Evolutionary conservation across 2,113 vertebrate genomes (phyloP), one percentile per base, ranked within the genome.

Genomic region (Struthio camelus): DNA sequence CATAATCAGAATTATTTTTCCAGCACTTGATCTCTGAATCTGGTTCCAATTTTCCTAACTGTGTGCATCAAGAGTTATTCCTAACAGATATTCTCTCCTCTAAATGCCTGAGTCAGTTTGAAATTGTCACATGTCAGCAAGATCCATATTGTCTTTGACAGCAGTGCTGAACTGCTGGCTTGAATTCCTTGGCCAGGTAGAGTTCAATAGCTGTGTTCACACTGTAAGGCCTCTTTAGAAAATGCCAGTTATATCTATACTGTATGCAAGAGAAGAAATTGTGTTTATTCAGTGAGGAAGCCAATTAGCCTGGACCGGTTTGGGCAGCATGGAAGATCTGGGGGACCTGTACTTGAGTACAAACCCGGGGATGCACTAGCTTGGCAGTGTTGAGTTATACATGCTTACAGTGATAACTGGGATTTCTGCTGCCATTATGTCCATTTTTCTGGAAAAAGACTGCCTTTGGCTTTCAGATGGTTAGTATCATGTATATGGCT

Each of bases 31-130:
- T 78, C 64, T 65, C 64, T 44, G 59, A 66, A 42, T 61, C 82
- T 93, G 94, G 34, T 88, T 95, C 75, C 46, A 62, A 12, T 95
- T 94, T 80, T 83, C 50, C 76, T 84, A 67, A 70, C 82, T 50
- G 34, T 10, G 40, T 92, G 72, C 66, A 70, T 70, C 17, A 30
- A 76, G 59, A 18, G 5, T 80, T 95, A 73, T 66, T 93, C 50
- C 76, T 6, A 10, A 78, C 44, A 80, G 77, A 78, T 66, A 84
- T 28, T 66, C 50, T 70, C 19, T 53, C 28, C 42, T 53, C 62
- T 65, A 11, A 27, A 44, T 5, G 54, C 4, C n/a, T 62, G 38
- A 25, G 65, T 67, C 1, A 1, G 32, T 62, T 69, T 66, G 62
- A 71, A 44, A 22, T 77, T 40, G 64, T 71, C 30, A 4, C 84